Evolutionary conservation across 2,113 vertebrate species (phyloP).

Genomic region (Zosterops borbonicus): DNA sequence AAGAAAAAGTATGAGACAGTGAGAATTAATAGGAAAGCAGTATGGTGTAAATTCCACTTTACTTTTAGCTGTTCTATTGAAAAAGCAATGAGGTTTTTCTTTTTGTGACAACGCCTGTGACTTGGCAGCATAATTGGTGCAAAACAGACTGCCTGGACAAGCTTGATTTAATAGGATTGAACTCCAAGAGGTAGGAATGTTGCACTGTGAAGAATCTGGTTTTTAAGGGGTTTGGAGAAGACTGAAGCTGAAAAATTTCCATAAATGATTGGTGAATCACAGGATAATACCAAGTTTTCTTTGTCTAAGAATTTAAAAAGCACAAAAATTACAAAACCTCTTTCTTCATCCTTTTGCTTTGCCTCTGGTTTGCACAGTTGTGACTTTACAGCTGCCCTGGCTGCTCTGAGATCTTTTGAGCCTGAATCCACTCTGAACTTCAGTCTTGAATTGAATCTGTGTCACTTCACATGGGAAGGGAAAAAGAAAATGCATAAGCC

Average conservation of each 20-base stretch:
- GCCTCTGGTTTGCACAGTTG: not conserved
- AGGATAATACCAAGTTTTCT: not conserved
- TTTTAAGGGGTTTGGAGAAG: not conserved
- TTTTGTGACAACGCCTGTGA: not conserved
- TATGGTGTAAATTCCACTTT: not conserved
- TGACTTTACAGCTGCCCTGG: not conserved
- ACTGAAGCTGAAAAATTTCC: not conserved
- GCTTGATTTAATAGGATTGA: not conserved
- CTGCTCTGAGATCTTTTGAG: not conserved
- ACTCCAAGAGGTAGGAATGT: not conserved
- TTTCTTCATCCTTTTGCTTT: not conserved
- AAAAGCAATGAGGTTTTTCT: conserved; percentile 9
- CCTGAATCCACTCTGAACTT: not conserved
- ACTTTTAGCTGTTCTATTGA: not conserved
- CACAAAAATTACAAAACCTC: not conserved
- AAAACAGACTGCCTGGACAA: not conserved
- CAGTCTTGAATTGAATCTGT: not conserved
- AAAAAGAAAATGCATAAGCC: not conserved
- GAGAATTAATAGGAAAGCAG: not conserved
- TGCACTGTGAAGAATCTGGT: not conserved
- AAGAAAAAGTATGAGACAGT: not conserved
- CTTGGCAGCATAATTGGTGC: not conserved
- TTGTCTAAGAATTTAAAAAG: not conserved
- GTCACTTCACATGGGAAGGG: not conserved
- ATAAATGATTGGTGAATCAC: not conserved